Evolutionary conservation across 2,797 vertebrate genomes (phyloP), one percentile per base, ranked within the genome.

Genomic region (Rhinichthys osculus): DNA sequence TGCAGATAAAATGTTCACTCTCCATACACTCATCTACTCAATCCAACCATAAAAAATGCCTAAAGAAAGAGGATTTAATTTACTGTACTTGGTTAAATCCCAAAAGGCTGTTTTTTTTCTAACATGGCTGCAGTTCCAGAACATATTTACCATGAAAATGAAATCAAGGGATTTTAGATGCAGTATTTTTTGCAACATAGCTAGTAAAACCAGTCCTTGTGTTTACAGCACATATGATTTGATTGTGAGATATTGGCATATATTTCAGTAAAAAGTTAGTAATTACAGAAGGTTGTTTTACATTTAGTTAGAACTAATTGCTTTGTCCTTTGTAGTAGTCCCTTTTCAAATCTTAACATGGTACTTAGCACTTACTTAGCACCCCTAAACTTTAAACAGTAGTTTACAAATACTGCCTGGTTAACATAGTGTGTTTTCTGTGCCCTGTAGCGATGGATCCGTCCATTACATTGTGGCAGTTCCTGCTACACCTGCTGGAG

Each of bases 401-500:
- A 30, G 57, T 19, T 66, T 21, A 11, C 59, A 42, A 27, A 59
- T 19, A 44, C 38, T 9, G 27, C 17, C 35, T 8, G 47, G 17
- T 21, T 70, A 27, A 67, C 64, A 40, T n/a, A 7, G 33, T 69
- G 16, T 77, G 33, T 82, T 54, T 84, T 19, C 52, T 74, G 13
- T 69, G 6, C 64, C 69, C 59, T 78, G 11, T 92, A 97, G 96
- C 93, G 78, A 97, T 97, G 97, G 97, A 98, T 93, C 97, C 97
- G 3, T 97, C 96, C 90, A 97, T 97, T 92, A 97, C 97, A 0
- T 94, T 98, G 92, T 98, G 97, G 97, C 97, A 98, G 95, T 98
- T 98, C 90, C 93, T 98, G 91, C 96, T 97, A 82, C 96, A 97
- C 92, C 95, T 98, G 85, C 90, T 98, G 92, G 96, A 96, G 85